Base-by-base conservation (phyloP, 1,140 invertebrate species). In the Calosoma granatense region DNA sequence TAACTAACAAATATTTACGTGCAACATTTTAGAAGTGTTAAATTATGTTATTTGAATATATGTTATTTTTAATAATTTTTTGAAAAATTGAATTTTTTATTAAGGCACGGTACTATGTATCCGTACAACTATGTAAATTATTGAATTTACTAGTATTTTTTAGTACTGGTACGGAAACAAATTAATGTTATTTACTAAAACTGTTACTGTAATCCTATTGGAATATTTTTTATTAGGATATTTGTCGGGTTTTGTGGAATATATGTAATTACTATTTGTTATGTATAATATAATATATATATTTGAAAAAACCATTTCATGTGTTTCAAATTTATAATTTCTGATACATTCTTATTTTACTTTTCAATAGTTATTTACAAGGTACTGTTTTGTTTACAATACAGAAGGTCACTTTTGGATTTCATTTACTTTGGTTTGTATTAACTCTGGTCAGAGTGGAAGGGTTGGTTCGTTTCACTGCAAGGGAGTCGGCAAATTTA, bases 371-470 rank as follows among this genome's bases (percentile, higher is more conserved):
- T 47, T 47, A 47, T 47, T 11, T 47, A 47, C 41, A 47, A 47
- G 41, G 41, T 47, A 47, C 41, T 47, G 41, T 47, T 36, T 47
- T 47, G 41, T 47, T 47, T 47, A 47, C 41, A 47, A 47, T 47
- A 47, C 41, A 47, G 41, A 47, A 47, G 41, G 41, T 47, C 41
- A 47, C 41, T 47, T 47, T 47, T 47, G 41, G 41, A 47, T 47
- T 47, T 47, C 17, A 47, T 47, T 47, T 47, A 47, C 41, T 47
- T 47, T 47, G 41, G 41, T 47, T 47, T 47, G 9, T 17, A 47
- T 11, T 47, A 47, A 4, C 15, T 47, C 41, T 47, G 41, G 41
- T 47, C 41, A 47, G 9, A 47, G 41, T 47, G 41, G 41, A 47
- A 47, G 41, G 41, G 41, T 17, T 47, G 41, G 41, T 47, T 47